phyloP scores from a whole-genome alignment of 2,888 invertebrate genomes.

The Melikaiella ostensackeni region DNA sequence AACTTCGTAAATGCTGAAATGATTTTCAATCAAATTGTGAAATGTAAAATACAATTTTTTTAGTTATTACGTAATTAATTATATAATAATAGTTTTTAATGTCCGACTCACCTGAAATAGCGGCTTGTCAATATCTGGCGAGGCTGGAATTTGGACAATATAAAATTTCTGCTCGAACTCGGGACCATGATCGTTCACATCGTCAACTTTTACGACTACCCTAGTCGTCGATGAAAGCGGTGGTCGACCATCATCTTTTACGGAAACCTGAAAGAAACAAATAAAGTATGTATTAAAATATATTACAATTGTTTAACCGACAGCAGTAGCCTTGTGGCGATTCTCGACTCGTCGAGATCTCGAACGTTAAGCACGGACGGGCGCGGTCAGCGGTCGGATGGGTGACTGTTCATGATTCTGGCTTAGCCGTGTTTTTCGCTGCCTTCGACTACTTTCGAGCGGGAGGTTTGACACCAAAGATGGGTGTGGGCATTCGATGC shows the following conservation, averaged over 20 bases:
- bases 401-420: no score
- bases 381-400: no score
- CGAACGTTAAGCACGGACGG: no score
- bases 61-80: not conserved
- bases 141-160: constrained; percentile 87
- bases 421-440: no score
- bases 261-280: constrained; percentile 79
- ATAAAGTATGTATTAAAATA: not conserved
- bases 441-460: no score
- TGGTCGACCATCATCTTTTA: constrained; percentile 88
- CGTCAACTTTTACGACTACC: constrained; percentile 88
- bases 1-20: not conserved
- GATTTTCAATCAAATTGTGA: not conserved
- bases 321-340: no score
- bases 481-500: no score
- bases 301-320: no score
- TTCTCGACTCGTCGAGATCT: no score
- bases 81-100: not conserved
- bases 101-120: constrained; percentile 80
- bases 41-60: not conserved
- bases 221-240: constrained; percentile 87
- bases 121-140: constrained; percentile 78
- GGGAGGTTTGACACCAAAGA: no score
- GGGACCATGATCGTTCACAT: constrained; percentile 93
- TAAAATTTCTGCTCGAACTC: constrained; percentile 90